Evolutionary conservation across 2,888 invertebrate species (phyloP), one percentile per base, ranked within the genome.

Genomic region (Linhomoeus sp.): DNA sequence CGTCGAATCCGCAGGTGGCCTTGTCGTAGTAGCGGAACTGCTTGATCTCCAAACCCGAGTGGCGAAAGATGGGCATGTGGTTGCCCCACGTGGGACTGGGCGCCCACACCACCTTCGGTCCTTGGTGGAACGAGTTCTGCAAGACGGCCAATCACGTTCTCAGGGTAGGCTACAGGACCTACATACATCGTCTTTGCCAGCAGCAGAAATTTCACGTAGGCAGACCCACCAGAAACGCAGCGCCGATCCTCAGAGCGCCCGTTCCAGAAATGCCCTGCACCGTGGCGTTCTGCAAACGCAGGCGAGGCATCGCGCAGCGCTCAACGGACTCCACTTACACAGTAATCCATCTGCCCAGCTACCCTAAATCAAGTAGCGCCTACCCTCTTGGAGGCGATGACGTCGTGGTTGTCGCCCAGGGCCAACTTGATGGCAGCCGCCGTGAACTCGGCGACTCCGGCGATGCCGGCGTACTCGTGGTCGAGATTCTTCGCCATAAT

Each of bases 81-180:
- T 99, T 99, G 45, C 94, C 94, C 97, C 97, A 99, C 0, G 94
- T 80, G 3, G 97, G 97, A 1, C 75, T 72, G 5, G 97, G 92
- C 55, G 94, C 60, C 71, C 85, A 92, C 43, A 75, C 65, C 51
- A 78, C 79, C 69, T 87, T 87, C 56, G 72, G 74, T 35, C 80
- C 78, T 9, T 75, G 75, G 45, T 60, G 54, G 69, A 80, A 85
- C 54, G 76, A 63, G 35, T 55, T 47, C 64, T 63, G 45, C 24
- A 58, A 51, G 41, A 25, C 26, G n/a, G 24, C 41, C 41, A 25
- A 49, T 23, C 22, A 17, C 12, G n/a, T n/a, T n/a, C n/a, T n/a
- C n/a, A n/a, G n/a, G n/a, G n/a, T n/a, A n/a, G n/a, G n/a, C n/a
- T n/a, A n/a, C n/a, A n/a, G n/a, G n/a, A n/a, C n/a, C n/a, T n/a